Percentiles rank a stretch among this genome's conserved stretches.
Conservation (phyloP, 2,888 invertebrate species). For the Plutella xylostella region DNA sequence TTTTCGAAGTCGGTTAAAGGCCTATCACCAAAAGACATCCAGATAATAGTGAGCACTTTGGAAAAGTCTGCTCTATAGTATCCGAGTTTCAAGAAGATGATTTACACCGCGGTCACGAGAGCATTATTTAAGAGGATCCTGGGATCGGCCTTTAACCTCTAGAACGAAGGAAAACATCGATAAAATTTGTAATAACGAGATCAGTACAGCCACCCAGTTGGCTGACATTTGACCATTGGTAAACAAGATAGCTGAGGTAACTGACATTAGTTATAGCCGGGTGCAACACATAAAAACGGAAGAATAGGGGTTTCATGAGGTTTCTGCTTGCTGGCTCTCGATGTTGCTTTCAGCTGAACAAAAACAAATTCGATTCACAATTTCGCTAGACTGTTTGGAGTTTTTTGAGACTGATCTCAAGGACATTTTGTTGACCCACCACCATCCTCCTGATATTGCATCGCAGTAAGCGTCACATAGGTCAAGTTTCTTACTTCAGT, state of each 20-base stretch:
- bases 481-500: too few species aligned
- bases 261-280: constrained; percentile 1
- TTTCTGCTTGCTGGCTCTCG: constrained; percentile 14
- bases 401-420: constrained; percentile 11
- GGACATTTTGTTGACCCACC: constrained; percentile 13
- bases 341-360: constrained; percentile 13
- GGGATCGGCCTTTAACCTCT: neutral
- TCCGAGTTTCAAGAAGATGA: neutral
- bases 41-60: neutral
- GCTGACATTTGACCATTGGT: neutral
- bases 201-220: too few species aligned
- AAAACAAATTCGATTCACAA: constrained; percentile 11
- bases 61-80: neutral
- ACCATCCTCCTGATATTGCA: too few species aligned
- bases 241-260: neutral
- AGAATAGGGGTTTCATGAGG: constrained; percentile 14
- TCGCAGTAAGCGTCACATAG: too few species aligned
- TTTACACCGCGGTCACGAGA: neutral
- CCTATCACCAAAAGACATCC: too few species aligned
- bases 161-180: neutral
- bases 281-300: constrained; percentile 12
- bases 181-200: neutral
- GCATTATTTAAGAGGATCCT: neutral
- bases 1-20: too few species aligned
- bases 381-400: constrained; percentile 15